Evolutionary conservation across 2,113 vertebrate genomes (phyloP).

Genomic region (Atherinomorus stipes): DNA sequence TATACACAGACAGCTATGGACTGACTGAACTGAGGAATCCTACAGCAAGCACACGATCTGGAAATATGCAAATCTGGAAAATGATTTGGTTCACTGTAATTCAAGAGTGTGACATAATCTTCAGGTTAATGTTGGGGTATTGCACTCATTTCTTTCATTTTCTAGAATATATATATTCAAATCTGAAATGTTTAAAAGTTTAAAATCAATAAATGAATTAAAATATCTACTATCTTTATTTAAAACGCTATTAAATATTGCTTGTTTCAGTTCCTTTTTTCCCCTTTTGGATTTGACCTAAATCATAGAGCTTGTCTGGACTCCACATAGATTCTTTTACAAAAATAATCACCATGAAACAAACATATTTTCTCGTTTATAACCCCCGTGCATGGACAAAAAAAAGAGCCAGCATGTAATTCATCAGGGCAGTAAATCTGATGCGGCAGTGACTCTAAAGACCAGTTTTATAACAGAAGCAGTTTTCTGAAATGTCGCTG

Average conservation of each 20-base stretch:
- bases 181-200: background rate
- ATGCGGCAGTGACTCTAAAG: conserved; percentile 44
- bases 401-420: conserved; percentile 24
- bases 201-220: conserved; percentile 20
- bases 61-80: conserved; percentile 8
- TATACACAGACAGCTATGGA: conserved; percentile 43
- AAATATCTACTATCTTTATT: conserved; percentile 10
- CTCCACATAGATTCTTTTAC: background rate
- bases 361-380: conserved; percentile 34
- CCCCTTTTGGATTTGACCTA: background rate
- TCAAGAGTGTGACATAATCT: background rate
- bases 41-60: conserved; percentile 18
- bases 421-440: conserved; percentile 53
- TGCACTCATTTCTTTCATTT: conserved; percentile 33
- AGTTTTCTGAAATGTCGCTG: conserved; percentile 17
- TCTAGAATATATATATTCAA: background rate
- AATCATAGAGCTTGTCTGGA: background rate
- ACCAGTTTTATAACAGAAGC: conserved; percentile 10
- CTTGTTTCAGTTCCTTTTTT: conserved; percentile 13
- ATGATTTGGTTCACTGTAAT: background rate
- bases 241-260: conserved; percentile 34
- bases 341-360: conserved; percentile 8
- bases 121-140: conserved; percentile 16
- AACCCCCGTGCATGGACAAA: conserved; percentile 21
- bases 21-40: conserved; percentile 36